Conservation (phyloP, 1,140 invertebrate species). For the Zaprionus ghesquierei region DNA sequence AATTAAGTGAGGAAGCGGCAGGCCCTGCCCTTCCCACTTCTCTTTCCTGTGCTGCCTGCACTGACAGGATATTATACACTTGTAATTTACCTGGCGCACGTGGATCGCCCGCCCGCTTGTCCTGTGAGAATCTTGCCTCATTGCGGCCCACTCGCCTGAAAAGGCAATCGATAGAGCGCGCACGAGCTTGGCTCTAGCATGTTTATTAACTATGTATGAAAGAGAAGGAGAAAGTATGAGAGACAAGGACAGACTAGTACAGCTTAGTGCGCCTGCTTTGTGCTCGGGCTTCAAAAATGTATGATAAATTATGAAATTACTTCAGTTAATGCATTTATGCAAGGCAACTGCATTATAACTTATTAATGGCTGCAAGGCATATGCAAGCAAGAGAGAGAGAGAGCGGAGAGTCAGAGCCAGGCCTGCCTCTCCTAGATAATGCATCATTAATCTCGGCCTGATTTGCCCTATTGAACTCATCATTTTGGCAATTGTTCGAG, state of each 20-base stretch:
- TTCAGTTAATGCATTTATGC: conserved; percentile 48
- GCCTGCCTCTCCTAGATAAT: background rate
- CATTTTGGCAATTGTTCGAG: conserved; percentile 1
- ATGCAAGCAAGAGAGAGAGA: background rate
- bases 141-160: conserved; percentile 58
- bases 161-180: conserved; percentile 64
- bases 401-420: background rate
- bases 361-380: background rate
- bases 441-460: background rate
- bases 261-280: background rate
- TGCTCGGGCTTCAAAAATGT: conserved; percentile 55
- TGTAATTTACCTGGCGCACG: conserved; percentile 75
- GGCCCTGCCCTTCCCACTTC: background rate
- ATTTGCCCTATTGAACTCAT: conserved; percentile 12
- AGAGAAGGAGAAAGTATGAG: background rate
- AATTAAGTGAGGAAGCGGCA: conserved; percentile 69
- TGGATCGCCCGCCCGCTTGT: conserved; percentile 47
- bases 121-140: conserved; percentile 56
- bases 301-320: conserved; percentile 50
- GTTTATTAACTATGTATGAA: conserved; percentile 61
- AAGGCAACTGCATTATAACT: conserved; percentile 43
- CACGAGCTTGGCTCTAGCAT: conserved; percentile 19
- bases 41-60: background rate
- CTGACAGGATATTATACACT: conserved; percentile 65
- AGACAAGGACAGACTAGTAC: background rate